A percentile compares a stretch with the other conserved stretches of the same genome.
Evolutionary conservation across 2,888 invertebrate species (phyloP).

Genomic region (Psococerastis gibbosa): DNA sequence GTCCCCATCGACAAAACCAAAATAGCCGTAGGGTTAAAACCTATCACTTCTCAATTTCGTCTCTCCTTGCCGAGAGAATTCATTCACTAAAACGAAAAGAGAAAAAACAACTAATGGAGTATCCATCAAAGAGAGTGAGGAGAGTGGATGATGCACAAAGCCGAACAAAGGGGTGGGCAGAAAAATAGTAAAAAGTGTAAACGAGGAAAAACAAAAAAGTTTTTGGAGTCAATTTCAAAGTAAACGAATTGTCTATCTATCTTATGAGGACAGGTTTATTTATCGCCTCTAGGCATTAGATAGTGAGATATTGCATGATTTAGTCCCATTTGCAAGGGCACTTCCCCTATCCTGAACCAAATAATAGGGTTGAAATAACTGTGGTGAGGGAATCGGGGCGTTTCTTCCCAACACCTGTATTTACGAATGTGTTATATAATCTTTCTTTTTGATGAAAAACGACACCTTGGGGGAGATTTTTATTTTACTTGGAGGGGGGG

Average conservation of each 20-base stretch:
- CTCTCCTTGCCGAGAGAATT: background rate
- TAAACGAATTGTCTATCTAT: constrained; percentile 10
- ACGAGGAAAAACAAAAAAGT: constrained; percentile 4
- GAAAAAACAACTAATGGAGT: background rate
- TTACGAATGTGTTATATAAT: background rate
- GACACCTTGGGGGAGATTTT: background rate
- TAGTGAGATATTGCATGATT: background rate
- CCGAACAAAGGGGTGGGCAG: background rate
- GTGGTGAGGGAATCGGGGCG: too few relatives aligned
- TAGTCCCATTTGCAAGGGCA: background rate
- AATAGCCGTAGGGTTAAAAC: too few relatives aligned
- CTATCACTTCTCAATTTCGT: too few relatives aligned
- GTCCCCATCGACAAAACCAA: too few relatives aligned
- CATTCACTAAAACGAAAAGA: background rate
- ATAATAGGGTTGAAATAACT: background rate
- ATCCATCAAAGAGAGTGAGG: background rate
- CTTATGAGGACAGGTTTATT: constrained; percentile 3
- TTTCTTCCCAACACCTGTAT: background rate
- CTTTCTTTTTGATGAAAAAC: background rate
- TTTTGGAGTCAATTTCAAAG: constrained; percentile 6
- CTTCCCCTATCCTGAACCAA: background rate
- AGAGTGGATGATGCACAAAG: constrained; percentile 1
- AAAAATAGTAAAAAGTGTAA: background rate
- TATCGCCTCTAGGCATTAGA: constrained; percentile 7
- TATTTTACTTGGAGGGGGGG: background rate